Percentiles rank a stretch among this genome's conserved stretches.
Conservation (phyloP, 2,113 vertebrate species). For the Megatriorchis doriae region DNA sequence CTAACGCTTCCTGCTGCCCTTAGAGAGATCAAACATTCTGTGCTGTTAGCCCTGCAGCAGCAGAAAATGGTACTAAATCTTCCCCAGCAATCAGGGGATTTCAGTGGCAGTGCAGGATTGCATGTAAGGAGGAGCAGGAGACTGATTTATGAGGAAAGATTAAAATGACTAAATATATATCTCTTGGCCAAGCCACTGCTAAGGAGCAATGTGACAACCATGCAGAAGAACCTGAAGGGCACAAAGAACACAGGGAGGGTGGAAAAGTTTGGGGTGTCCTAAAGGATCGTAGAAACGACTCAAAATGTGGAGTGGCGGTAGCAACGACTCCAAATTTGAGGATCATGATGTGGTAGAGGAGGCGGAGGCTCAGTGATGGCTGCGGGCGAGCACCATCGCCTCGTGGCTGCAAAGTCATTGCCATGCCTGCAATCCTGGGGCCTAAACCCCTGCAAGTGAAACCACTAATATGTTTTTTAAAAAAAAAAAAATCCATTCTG, state of each 20-base stretch:
- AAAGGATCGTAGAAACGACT: not conserved
- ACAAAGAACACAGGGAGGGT: not conserved
- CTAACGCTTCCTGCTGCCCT: not conserved
- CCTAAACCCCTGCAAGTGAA: not conserved
- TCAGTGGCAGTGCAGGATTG: not conserved
- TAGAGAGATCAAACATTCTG: conserved; percentile 4
- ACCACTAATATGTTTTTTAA: fast-evolving
- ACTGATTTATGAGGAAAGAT: not conserved
- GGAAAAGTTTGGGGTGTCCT: not conserved
- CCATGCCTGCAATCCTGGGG: too few species aligned
- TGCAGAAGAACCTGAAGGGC: not conserved
- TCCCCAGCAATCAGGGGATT: not conserved
- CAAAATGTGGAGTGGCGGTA: not conserved
- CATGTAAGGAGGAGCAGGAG: not conserved
- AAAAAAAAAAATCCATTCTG: not conserved
- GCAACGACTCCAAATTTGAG: not conserved
- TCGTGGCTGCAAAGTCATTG: not conserved
- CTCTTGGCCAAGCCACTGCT: not conserved
- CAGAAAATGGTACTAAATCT: conserved; percentile 2
- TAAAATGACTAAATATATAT: not conserved
- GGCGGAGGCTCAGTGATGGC: fast-evolving
- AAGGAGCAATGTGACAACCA: not conserved
- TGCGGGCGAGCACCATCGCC: fast-evolving
- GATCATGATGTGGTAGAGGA: not conserved
- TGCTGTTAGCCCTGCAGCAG: not conserved